These are phyloP conservation scores for Lepus timidus DNA, from an alignment of 2,113 vertebrate genomes.

Conservation along the genomic window DNA sequence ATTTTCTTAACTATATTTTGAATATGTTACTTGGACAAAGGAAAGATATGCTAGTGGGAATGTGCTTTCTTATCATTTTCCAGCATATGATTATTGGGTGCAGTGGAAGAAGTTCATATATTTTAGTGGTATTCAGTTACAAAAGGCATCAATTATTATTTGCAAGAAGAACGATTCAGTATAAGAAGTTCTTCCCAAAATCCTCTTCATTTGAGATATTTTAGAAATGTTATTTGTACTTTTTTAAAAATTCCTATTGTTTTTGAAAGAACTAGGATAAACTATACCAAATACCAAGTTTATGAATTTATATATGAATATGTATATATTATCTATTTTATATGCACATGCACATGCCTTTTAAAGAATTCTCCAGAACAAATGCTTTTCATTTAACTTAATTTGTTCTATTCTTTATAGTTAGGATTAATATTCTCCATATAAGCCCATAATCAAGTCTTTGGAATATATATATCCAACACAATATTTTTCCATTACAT, in stretches of 20 bases:
- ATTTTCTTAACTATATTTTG: slow-evolving; percentile 31
- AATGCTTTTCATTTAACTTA: slow-evolving; percentile 5
- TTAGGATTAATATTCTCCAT: slow-evolving; percentile 18
- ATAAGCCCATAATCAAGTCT: slow-evolving; percentile 23
- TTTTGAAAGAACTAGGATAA: not conserved
- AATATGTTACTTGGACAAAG: slow-evolving; percentile 15
- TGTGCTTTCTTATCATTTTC: slow-evolving; percentile 9
- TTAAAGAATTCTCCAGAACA: not conserved
- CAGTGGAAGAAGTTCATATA: slow-evolving; percentile 9
- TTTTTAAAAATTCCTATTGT: not conserved
- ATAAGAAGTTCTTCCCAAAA: slow-evolving; percentile 37
- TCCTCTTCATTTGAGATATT: slow-evolving; percentile 56
- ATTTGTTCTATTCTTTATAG: not conserved
- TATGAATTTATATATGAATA: not conserved
- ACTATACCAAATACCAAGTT: not conserved
- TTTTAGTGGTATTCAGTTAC: slow-evolving; percentile 56
- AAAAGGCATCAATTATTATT: slow-evolving; percentile 60
- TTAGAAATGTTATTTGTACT: slow-evolving; percentile 14
- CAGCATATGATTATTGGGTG: not conserved
- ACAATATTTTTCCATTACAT: slow-evolving; percentile 62
- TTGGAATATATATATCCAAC: slow-evolving; percentile 34
- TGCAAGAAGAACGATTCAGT: not conserved
- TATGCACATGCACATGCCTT: not conserved
- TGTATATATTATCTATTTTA: not conserved
- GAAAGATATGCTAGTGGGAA: not conserved